Percentiles rank a stretch among this genome's conserved stretches.
Conservation (phyloP, 2,797 vertebrate genomes). For the Ambastaia sidthimunki region DNA sequence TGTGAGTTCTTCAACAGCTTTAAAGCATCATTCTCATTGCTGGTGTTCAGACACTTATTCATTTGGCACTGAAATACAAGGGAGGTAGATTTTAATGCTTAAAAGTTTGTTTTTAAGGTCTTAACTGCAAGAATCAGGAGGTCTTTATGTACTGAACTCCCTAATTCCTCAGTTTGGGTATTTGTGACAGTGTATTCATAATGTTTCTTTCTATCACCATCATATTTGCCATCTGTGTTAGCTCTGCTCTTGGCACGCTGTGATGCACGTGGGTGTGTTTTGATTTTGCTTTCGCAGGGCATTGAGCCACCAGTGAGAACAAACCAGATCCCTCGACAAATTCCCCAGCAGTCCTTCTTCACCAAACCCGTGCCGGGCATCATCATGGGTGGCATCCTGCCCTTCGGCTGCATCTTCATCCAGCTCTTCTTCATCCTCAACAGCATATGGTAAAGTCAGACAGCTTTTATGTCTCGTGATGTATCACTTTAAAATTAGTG, state of each 20-base stretch:
- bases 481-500: neutral
- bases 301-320: constrained; percentile 87
- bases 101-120: neutral
- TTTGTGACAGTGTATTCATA: constrained; percentile 20
- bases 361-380: constrained; percentile 87
- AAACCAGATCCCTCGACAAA: constrained; percentile 87
- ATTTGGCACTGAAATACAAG: neutral
- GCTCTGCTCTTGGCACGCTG: constrained; percentile 6
- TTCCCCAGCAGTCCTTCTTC: constrained; percentile 88
- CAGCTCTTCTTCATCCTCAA: constrained; percentile 94
- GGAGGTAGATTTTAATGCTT: neutral
- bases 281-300: constrained; percentile 68
- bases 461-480: neutral
- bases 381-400: constrained; percentile 88
- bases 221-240: constrained; percentile 26
- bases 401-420: constrained; percentile 93
- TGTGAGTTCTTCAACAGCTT: neutral
- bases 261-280: constrained; percentile 2
- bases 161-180: neutral
- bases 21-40: neutral
- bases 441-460: constrained; percentile 86
- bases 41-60: neutral
- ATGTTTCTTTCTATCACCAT: neutral
- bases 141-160: neutral
- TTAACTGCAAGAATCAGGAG: neutral